These are phyloP conservation scores for Megatriorchis doriae DNA, from an alignment of 2,113 vertebrate genomes.

Conservation along the genomic window DNA sequence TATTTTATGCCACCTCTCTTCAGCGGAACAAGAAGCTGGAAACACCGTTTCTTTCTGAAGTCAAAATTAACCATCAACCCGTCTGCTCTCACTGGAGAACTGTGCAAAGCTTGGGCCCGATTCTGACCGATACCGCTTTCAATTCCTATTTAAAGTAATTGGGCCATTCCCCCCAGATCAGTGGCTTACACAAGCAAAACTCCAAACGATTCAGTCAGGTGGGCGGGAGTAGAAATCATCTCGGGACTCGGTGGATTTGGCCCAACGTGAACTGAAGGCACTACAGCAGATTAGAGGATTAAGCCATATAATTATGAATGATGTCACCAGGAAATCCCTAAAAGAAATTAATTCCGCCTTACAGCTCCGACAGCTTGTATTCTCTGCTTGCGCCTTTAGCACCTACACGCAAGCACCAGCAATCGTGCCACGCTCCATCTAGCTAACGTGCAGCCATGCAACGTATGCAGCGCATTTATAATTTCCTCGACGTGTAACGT, in stretches of 20 bases:
- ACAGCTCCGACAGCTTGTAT: not conserved
- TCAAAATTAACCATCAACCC: not conserved
- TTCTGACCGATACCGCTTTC: not conserved
- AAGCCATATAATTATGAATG: slow-evolving; percentile 23
- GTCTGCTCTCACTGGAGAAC: not conserved
- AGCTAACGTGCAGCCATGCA: not conserved
- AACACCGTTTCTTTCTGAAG: not conserved
- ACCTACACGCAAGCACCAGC: not conserved
- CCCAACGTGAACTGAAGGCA: slow-evolving; percentile 2
- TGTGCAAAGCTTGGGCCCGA: not conserved
- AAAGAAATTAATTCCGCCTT: slow-evolving; percentile 34
- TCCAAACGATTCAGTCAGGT: not conserved
- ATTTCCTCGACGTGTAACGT: not conserved
- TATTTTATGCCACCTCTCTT: not conserved
- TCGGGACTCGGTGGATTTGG: slow-evolving; percentile 3
- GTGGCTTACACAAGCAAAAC: not conserved
- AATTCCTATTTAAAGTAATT: slow-evolving; percentile 3
- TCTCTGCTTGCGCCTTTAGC: not conserved
- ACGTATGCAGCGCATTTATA: not conserved
- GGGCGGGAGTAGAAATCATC: not conserved
- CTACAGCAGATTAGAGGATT: slow-evolving; percentile 25
- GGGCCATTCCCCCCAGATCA: not conserved
- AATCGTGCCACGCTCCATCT: not conserved
- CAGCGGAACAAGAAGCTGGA: not conserved
- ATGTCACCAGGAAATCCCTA: slow-evolving; percentile 31